Percentiles rank a stretch among this genome's conserved stretches.
Conservation (phyloP, 2,797 vertebrate genomes). For the Eulemur coronatus region DNA sequence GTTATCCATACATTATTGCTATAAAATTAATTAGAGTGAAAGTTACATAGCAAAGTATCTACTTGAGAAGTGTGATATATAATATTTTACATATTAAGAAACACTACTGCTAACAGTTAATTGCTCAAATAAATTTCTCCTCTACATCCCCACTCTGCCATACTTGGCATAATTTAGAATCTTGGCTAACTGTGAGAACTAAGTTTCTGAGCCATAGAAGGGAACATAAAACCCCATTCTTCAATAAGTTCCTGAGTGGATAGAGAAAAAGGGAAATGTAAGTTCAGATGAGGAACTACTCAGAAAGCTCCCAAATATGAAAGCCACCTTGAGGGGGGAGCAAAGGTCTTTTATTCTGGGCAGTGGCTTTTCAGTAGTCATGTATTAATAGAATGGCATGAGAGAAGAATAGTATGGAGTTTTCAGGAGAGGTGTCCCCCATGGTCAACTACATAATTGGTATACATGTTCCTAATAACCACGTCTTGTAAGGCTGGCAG, state of each 20-base stretch:
- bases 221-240: neutral
- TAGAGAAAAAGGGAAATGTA: slow-evolving; percentile 16
- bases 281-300: neutral
- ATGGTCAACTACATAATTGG: neutral
- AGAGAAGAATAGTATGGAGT: neutral
- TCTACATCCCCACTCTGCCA: neutral
- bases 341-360: neutral
- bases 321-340: neutral
- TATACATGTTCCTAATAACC: neutral
- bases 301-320: neutral
- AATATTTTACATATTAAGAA: neutral
- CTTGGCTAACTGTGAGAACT: neutral
- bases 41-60: neutral
- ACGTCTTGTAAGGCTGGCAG: neutral
- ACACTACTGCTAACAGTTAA: neutral
- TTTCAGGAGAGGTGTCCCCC: neutral
- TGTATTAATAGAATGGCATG: neutral
- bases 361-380: neutral
- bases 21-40: slow-evolving; percentile 24
- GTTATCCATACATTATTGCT: neutral
- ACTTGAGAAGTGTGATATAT: neutral
- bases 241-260: neutral
- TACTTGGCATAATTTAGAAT: slow-evolving; percentile 26
- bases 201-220: neutral
- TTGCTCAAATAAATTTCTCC: neutral